Base-by-base conservation (phyloP, 35 echinoderm and acorn worm species). In the Apostichopus californicus region DNA sequence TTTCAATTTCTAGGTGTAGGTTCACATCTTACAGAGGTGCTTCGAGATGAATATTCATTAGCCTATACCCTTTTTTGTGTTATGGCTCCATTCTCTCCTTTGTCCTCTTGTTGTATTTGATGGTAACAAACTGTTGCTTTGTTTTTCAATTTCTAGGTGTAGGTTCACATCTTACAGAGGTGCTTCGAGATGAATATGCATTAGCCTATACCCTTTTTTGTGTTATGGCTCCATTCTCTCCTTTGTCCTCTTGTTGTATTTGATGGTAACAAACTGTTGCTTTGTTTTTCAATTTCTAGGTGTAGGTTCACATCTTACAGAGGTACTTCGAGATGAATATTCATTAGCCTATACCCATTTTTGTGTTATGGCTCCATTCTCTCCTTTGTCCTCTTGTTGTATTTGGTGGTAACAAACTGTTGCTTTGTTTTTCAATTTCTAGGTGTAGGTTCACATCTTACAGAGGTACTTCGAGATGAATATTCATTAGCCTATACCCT, bases 401-500 rank as follows among this genome's bases (percentile, higher is more conserved):
- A 61, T 61, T 61, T 61, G 58, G 0, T 46, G 34, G 34, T 46
- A 46, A 46, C 34, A 61, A 61, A 61, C 58, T 61, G 58, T 61
- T 61, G 58, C 12, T 12, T 61, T 61, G 12, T 61, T 61, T 61
- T 61, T 61, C 5, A 9, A 61, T 61, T 64, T 83, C 23, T 24
- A 99, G 97, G 97, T 78, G 66, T 93, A 54, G 97, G 97, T 75
- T 99, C 97, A 2, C 87, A 70, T 28, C 89, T 99, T 1, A 86
- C 80, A 73, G 95, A 99, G 77, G 57, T 55, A 1, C 89, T 99
- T 5, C 80, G 95, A 77, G 97, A 99, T 92, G 90, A 96, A 10
- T 99, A 92, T 81, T 93, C 86, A 53, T 64, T 99, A 77, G 93
- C 93, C 56, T 96, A 99, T 90, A 94, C 96, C n/a, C 86, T 96